phyloP scores from a whole-genome alignment of 2,888 invertebrate species.

The Sturmia bella region DNA sequence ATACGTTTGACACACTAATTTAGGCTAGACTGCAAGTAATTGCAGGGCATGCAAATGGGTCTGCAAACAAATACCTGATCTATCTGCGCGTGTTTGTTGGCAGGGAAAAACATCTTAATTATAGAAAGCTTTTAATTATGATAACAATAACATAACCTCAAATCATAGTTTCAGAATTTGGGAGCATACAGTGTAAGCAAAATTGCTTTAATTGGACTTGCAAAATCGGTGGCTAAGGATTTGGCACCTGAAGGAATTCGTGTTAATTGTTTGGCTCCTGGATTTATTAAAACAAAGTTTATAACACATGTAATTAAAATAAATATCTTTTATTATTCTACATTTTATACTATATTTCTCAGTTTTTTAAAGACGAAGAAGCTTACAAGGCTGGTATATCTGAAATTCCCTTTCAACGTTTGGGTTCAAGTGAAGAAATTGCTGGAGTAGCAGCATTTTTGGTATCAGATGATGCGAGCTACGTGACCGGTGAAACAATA shows the following conservation, averaged over 20 bases:
- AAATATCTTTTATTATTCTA: background rate
- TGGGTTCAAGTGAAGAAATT: slow-evolving; percentile 90
- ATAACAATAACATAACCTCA: background rate
- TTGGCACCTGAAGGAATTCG: slow-evolving; percentile 91
- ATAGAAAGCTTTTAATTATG: slow-evolving; percentile 83
- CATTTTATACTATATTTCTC: background rate
- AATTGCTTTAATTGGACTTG: slow-evolving; percentile 93
- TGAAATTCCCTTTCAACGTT: slow-evolving; percentile 85
- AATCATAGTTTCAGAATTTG: slow-evolving; percentile 83
- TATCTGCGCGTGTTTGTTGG: no score
- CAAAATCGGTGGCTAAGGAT: slow-evolving; percentile 90
- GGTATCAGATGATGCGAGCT: slow-evolving; percentile 91
- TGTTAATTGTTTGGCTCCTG: slow-evolving; percentile 96
- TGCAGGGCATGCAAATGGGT: no score
- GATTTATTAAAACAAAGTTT: slow-evolving; percentile 95
- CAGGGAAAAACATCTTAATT: no score
- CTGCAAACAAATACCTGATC: no score
- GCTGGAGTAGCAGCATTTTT: slow-evolving; percentile 91
- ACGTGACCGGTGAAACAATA: slow-evolving; percentile 93
- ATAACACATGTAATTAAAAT: slow-evolving; percentile 85
- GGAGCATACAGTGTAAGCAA: slow-evolving; percentile 97
- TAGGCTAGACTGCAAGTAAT: no score
- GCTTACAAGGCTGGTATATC: slow-evolving; percentile 81
- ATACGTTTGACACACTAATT: no score
- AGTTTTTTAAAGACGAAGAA: slow-evolving; percentile 7